These are phyloP conservation scores for Lasioglossum figueresi DNA, from an alignment of 2,888 invertebrate genomes.

Conservation along the genomic window DNA sequence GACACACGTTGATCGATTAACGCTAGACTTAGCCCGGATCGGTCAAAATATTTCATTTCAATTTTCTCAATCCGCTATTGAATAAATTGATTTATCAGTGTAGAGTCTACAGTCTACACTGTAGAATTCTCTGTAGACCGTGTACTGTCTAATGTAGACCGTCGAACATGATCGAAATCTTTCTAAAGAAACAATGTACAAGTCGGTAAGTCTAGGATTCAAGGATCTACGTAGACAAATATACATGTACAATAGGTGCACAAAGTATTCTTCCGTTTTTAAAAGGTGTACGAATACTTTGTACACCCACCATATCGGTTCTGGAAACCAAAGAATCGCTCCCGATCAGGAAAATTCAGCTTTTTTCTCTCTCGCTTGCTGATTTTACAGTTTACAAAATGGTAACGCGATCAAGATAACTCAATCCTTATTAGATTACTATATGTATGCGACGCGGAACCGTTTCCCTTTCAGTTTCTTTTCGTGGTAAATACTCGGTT, in stretches of 20 bases:
- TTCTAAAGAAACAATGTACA: not conserved
- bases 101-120: not conserved
- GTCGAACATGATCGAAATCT: not conserved
- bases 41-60: not conserved
- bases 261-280: no score
- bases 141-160: no score
- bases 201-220: conserved; percentile 38
- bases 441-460: conserved; percentile 44
- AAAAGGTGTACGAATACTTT: no score
- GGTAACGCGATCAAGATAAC: conserved; percentile 36
- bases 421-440: conserved; percentile 38
- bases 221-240: conserved; percentile 70
- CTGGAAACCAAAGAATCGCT: conserved; percentile 56
- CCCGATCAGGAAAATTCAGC: conserved; percentile 59
- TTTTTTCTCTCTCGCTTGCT: conserved; percentile 27
- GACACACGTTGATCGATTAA: conserved; percentile 50
- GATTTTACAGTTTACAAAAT: conserved; percentile 16
- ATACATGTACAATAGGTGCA: not conserved
- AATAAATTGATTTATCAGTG: not conserved
- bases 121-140: no score
- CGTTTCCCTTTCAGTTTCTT: conserved; percentile 40
- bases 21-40: not conserved
- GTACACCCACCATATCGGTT: conserved; percentile 34
- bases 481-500: conserved; percentile 68
- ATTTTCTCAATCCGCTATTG: not conserved